A percentile compares a stretch with the other conserved stretches of the same genome.
Evolutionary conservation across 2,888 invertebrate species (phyloP).

Genomic region (Clostera curtula): DNA sequence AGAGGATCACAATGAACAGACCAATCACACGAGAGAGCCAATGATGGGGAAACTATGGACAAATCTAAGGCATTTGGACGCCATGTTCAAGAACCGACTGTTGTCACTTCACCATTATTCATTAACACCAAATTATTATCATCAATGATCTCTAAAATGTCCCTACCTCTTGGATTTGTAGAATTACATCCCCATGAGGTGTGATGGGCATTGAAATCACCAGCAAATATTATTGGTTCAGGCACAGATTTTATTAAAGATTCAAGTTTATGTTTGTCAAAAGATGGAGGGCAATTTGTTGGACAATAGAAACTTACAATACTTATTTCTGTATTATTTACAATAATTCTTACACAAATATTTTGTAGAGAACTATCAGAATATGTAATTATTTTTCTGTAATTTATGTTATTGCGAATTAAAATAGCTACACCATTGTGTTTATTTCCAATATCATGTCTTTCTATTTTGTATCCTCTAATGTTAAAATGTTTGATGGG

Average conservation of each 20-base stretch:
- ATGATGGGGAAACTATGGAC: conserved; percentile 3
- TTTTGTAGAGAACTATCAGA: conserved; percentile 11
- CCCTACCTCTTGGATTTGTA: conserved; percentile 2
- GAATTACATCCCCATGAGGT: conserved; percentile 6
- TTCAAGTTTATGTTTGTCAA: conserved; percentile 7
- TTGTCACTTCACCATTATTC: conserved; percentile 7
- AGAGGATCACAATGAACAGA: neutral
- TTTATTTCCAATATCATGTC: conserved; percentile 7
- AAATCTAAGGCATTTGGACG: conserved; percentile 7
- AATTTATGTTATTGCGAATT: conserved; percentile 6
- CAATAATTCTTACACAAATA: conserved; percentile 1
- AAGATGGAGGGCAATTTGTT: neutral
- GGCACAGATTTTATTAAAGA: conserved; percentile 5
- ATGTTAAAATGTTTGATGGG: conserved; percentile 5
- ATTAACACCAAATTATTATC: conserved; percentile 7
- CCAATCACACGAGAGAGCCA: neutral
- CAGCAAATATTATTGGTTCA: conserved; percentile 1
- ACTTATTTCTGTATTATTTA: conserved; percentile 3
- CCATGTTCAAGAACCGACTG: conserved; percentile 5
- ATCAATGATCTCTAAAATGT: conserved; percentile 7
- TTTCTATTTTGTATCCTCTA: conserved; percentile 5
- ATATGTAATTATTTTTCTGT: conserved; percentile 4
- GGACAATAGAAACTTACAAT: conserved; percentile 9
- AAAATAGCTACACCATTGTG: conserved; percentile 12
- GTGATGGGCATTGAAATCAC: conserved; percentile 10